A percentile compares a stretch with the other conserved stretches of the same genome.
These are phyloP conservation scores for Hycleus phaleratus DNA, from an alignment of 1,140 invertebrate species.

Conservation along the genomic window DNA sequence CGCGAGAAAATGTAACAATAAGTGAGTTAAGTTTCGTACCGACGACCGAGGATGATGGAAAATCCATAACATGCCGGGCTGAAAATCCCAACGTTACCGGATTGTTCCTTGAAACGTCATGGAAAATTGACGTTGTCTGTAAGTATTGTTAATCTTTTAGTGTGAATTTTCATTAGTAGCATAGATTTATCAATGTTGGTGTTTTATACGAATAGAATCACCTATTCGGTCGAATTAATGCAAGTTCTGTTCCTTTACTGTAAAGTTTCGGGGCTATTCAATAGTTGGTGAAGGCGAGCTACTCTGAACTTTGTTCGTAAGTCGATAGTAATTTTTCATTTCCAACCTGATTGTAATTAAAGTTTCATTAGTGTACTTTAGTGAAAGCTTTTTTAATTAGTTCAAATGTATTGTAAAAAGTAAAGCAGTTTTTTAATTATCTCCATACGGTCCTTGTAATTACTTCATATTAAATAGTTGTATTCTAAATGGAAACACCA, in stretches of 20 bases:
- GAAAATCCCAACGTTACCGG: slow-evolving; percentile 81
- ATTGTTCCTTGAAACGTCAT: slow-evolving; percentile 70
- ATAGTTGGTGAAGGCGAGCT: neutral
- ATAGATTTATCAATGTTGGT: too few relatives aligned
- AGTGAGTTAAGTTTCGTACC: slow-evolving; percentile 77
- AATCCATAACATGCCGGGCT: slow-evolving; percentile 77
- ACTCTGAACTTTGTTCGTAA: slow-evolving; percentile 1
- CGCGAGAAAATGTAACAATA: slow-evolving; percentile 72
- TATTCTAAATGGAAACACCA: neutral
- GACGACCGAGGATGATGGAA: slow-evolving; percentile 75
- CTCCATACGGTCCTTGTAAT: slow-evolving; percentile 4
- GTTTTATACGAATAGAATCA: neutral
- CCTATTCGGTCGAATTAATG: slow-evolving; percentile 7
- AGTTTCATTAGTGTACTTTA: slow-evolving; percentile 15
- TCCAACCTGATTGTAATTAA: slow-evolving; percentile 6
- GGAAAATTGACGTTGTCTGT: slow-evolving; percentile 84
- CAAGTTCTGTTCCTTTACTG: neutral
- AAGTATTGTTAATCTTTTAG: slow-evolving; percentile 46
- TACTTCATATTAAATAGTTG: slow-evolving; percentile 2
- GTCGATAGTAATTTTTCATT: slow-evolving; percentile 14
- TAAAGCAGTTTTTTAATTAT: slow-evolving; percentile 11
- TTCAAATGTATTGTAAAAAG: slow-evolving; percentile 9
- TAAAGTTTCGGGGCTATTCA: slow-evolving; percentile 3
- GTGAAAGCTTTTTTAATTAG: slow-evolving; percentile 14
- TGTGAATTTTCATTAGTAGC: neutral